These are phyloP conservation scores for Clusia tigrina DNA, from an alignment of 2,888 invertebrate species.

Conservation along the genomic window DNA sequence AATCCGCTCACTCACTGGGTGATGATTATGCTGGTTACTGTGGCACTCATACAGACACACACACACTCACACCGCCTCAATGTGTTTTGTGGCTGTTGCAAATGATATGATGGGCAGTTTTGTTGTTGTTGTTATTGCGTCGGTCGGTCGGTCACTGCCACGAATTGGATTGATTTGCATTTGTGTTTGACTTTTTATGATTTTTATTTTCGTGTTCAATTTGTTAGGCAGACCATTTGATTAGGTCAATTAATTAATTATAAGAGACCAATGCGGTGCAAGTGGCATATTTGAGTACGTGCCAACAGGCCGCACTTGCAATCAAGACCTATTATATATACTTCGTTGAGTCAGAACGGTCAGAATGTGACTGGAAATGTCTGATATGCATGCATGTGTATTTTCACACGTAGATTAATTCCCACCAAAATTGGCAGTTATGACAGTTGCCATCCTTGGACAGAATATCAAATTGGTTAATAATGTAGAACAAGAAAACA, in stretches of 20 bases:
- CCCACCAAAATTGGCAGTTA: no score
- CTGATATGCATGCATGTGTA: no score
- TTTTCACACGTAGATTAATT: no score
- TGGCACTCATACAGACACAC: not conserved
- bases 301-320: no score
- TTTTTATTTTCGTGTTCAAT: conserved; percentile 2
- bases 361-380: no score
- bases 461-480: no score
- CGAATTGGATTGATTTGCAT: conserved; percentile 6
- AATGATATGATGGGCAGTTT: no score
- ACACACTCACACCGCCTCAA: no score
- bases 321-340: no score
- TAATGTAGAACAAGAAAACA: no score
- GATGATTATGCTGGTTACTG: conserved; percentile 8
- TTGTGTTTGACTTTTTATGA: not conserved
- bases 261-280: not conserved
- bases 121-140: conserved; percentile 7
- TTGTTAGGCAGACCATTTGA: conserved; percentile 11
- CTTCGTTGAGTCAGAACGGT: no score
- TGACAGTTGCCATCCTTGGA: no score
- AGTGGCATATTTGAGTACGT: not conserved
- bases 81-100: not conserved
- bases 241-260: conserved; percentile 7
- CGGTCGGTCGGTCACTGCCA: conserved; percentile 29
- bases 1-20: conserved; percentile 5